Percentiles rank a stretch among this genome's conserved stretches.
These are phyloP conservation scores for Brachypalpus laphriformis DNA, from an alignment of 2,888 invertebrate species.

Conservation along the genomic window DNA sequence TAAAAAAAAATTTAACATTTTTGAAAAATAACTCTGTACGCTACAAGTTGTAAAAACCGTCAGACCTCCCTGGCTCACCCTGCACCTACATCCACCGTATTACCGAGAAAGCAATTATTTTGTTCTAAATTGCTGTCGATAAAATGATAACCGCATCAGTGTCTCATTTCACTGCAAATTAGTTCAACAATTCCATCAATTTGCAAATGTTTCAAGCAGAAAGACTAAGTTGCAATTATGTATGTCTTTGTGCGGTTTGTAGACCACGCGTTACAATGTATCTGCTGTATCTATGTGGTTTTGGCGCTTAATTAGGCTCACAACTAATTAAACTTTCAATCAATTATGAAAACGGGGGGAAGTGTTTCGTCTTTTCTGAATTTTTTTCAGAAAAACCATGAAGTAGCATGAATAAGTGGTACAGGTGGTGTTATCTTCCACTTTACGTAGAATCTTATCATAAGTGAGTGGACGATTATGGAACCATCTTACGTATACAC, in stretches of 20 bases:
- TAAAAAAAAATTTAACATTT: too few relatives aligned
- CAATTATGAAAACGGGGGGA: not conserved
- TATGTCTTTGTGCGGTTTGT: not conserved
- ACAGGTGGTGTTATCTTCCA: not conserved
- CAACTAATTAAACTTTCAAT: not conserved
- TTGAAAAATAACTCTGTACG: too few relatives aligned
- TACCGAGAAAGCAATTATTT: not conserved
- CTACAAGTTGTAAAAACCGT: too few relatives aligned
- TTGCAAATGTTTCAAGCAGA: too few relatives aligned
- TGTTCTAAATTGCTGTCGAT: not conserved
- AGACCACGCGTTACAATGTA: not conserved
- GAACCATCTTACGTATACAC: not conserved
- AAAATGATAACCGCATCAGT: not conserved
- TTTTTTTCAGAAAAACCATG: not conserved
- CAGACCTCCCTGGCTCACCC: too few relatives aligned
- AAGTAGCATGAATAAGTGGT: not conserved
- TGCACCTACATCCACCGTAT: too few relatives aligned
- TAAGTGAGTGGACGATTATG: not conserved
- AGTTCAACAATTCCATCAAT: not conserved
- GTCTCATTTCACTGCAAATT: not conserved
- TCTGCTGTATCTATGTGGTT: not conserved
- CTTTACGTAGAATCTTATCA: not conserved
- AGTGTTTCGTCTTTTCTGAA: not conserved
- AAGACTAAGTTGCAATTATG: too few relatives aligned
- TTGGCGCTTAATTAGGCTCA: conserved; percentile 5